Base-by-base conservation (phyloP, 2,888 invertebrate genomes). In the Geophilus truncorum region DNA sequence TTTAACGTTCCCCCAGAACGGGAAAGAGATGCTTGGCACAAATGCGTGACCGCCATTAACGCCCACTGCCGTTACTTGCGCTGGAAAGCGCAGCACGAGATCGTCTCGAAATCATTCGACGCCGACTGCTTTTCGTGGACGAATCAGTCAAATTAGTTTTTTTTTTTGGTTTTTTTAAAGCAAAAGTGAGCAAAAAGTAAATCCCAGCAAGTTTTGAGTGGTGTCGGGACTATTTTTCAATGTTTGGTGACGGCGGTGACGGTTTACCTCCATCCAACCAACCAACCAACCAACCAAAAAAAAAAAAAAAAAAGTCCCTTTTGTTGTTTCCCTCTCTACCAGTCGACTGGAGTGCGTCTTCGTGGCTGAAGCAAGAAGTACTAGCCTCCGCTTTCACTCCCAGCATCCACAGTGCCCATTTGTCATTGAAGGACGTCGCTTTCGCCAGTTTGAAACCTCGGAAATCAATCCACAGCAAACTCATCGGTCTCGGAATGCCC, bases 61-160 rank as follows among this genome's bases (percentile, higher is more conserved):
- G 80, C 80, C 18, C 80, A 80, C n/a, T 80, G 80, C 34, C 36
- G 80, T 0, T 80, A 80, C 28, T 76, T 80, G 51, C 3, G 80
- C 7, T 80, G 80, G 80, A 80, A 80, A 40, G 80, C 18, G 0
- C 75, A 57, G 30, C 57, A 62, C 30, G 79, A 79, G 7, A 15
- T 25, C 28, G 10, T 28, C 70, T 25, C 57, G 23, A 57, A 57
- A 57, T 21, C 23, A 12, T 21, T 57, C 28, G 70, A 70, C 3
- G 25, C 7, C 10, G 25, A 62, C 7, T 15, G 25, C 1, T 28
- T 62, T 25, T 23, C 62, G 62, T 23, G 23, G 21, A 62, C 0
- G 32, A 32, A 36, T 18, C 30, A 10, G 21, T 18, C 75, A 2
- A 75, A 12, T 75, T 75, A n/a, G n/a, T n/a, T n/a, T n/a, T n/a